A percentile compares a stretch with the other conserved stretches of the same genome.
Evolutionary conservation across 1,140 invertebrate species (phyloP).

Genomic region (Temnothorax nylanderi): DNA sequence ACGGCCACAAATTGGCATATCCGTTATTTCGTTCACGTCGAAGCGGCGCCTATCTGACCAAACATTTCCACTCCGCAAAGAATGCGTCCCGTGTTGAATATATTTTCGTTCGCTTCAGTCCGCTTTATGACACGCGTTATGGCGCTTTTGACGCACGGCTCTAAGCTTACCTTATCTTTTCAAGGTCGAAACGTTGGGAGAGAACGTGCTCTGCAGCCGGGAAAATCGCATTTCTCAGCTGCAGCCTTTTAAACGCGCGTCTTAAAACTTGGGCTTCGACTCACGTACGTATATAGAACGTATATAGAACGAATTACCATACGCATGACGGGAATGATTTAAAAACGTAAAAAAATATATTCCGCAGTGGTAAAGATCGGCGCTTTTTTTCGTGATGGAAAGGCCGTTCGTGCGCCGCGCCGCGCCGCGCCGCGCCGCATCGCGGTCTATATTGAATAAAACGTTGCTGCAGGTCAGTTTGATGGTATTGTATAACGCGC

Average conservation of each 20-base stretch:
- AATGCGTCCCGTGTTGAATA: background rate
- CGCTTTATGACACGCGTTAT: constrained; percentile 11
- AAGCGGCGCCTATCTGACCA: background rate
- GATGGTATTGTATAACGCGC: constrained; percentile 75
- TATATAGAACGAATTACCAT: too few species aligned
- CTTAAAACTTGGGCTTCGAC: background rate
- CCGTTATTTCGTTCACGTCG: constrained; percentile 44
- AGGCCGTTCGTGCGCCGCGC: constrained; percentile 17
- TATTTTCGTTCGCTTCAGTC: constrained; percentile 28
- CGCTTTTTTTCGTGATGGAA: constrained; percentile 23
- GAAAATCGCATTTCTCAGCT: background rate
- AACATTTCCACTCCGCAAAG: background rate
- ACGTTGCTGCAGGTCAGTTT: constrained; percentile 79
- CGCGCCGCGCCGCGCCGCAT: constrained; percentile 9
- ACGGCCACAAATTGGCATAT: background rate
- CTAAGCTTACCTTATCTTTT: constrained; percentile 18
- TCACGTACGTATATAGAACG: background rate
- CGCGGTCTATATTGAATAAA: constrained; percentile 76
- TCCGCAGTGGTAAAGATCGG: constrained; percentile 34
- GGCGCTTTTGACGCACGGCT: background rate
- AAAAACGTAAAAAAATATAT: constrained; percentile 6
- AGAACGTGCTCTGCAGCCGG: background rate
- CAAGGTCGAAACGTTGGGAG: background rate
- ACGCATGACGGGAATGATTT: background rate
- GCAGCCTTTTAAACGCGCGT: background rate